These are phyloP conservation scores for Caenorhabditis sp. DNA, from an alignment of 2,888 invertebrate genomes.

Conservation along the genomic window DNA sequence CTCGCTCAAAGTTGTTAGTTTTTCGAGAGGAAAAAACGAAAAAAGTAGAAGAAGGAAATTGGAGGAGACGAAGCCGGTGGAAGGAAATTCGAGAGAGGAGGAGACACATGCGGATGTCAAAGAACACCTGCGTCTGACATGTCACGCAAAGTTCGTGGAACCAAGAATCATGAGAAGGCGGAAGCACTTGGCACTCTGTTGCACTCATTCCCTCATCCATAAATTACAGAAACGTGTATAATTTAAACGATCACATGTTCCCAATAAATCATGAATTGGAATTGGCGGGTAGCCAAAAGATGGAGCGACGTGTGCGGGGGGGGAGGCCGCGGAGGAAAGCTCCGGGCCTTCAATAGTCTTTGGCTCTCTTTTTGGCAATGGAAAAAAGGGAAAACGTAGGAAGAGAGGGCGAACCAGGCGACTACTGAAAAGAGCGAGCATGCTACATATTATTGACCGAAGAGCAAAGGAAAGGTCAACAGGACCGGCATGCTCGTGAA, in stretches of 20 bases:
- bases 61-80: constrained; percentile 10
- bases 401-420: constrained; percentile 22
- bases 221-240: constrained; percentile 32
- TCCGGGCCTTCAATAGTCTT: constrained; percentile 25
- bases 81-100: background rate
- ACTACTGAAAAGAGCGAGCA: constrained; percentile 42
- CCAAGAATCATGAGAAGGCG: constrained; percentile 40
- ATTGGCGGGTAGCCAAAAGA: constrained; percentile 11
- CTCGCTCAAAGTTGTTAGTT: constrained; percentile 1
- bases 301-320: constrained; percentile 16
- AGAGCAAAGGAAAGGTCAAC: constrained; percentile 29
- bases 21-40: constrained; percentile 2
- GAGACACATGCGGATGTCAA: constrained; percentile 33
- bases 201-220: constrained; percentile 27
- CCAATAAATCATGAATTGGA: constrained; percentile 16
- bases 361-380: constrained; percentile 4
- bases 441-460: constrained; percentile 43
- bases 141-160: constrained; percentile 50
- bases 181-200: constrained; percentile 23
- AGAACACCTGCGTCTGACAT: constrained; percentile 59
- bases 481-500: background rate
- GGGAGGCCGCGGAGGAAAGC: background rate
- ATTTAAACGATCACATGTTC: constrained; percentile 43
- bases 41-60: constrained; percentile 15
- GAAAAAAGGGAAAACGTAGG: constrained; percentile 3